phyloP scores from a whole-genome alignment of 1,140 invertebrate genomes.

The Megalonaias nervosa region DNA sequence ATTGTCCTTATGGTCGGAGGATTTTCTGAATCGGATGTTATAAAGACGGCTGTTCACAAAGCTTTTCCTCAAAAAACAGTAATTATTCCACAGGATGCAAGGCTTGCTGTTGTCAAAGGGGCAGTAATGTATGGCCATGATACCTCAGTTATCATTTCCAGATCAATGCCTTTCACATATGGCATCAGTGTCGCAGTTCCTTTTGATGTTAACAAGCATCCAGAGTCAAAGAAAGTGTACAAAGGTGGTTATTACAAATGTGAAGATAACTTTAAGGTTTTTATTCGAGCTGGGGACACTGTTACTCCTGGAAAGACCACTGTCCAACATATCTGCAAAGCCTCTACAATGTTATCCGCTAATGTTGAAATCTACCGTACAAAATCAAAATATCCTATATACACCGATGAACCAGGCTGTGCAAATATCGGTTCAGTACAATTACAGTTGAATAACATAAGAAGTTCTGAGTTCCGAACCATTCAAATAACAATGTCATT shows the following conservation, averaged over 20 bases:
- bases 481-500: conserved; percentile 14
- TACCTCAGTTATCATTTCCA: conserved; percentile 8
- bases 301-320: conserved; percentile 7
- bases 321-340: not conserved
- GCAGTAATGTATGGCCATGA: conserved; percentile 7
- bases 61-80: conserved; percentile 18
- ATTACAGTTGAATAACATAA: not conserved
- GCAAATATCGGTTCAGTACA: not conserved
- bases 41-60: conserved; percentile 2
- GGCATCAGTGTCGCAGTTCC: conserved; percentile 14
- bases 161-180: conserved; percentile 11
- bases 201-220: conserved; percentile 4
- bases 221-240: conserved; percentile 6
- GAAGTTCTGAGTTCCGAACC: not conserved
- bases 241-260: conserved; percentile 7
- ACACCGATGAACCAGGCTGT: conserved; percentile 4
- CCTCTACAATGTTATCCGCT: not conserved
- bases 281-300: not conserved
- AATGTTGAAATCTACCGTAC: conserved; percentile 10
- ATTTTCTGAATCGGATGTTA: conserved; percentile 19
- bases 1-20: conserved; percentile 27
- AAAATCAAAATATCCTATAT: conserved; percentile 3
- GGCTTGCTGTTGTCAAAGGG: conserved; percentile 17
- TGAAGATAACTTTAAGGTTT: conserved; percentile 14
- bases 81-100: conserved; percentile 16